Conservation (phyloP, 2,888 invertebrate genomes). For the Ormyrus nitidulus region DNA sequence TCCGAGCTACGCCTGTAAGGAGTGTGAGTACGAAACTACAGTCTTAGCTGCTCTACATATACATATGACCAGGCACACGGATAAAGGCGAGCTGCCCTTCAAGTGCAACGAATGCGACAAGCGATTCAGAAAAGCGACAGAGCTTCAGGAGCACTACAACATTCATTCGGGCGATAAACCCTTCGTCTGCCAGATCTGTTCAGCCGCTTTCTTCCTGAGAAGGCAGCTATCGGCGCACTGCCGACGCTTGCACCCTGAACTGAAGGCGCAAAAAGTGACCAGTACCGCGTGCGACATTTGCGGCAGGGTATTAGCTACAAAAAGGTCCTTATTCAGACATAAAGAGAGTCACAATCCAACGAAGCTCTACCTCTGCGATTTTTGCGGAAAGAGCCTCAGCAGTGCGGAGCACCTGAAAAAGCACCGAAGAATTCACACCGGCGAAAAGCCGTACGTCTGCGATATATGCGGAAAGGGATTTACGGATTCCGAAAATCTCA, state of each 20-base stretch:
- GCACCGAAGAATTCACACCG: conserved; percentile 77
- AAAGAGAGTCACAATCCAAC: conserved; percentile 73
- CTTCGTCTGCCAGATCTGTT: conserved; percentile 69
- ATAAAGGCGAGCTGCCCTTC: conserved; percentile 65
- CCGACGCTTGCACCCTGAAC: conserved; percentile 70
- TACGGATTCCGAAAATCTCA: conserved; percentile 74
- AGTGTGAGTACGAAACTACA: conserved; percentile 74
- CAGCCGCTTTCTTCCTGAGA: conserved; percentile 67
- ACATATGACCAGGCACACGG: conserved; percentile 70
- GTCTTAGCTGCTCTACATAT: conserved; percentile 69
- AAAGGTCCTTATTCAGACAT: conserved; percentile 71
- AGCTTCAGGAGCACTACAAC: conserved; percentile 73
- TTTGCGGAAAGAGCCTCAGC: conserved; percentile 77
- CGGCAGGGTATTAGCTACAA: conserved; percentile 71
- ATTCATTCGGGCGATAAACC: conserved; percentile 73
- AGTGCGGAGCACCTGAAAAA: conserved; percentile 76
- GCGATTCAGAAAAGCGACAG: conserved; percentile 69
- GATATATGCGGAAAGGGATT: conserved; percentile 76
- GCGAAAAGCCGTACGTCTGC: conserved; percentile 77
- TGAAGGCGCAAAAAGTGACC: conserved; percentile 59
- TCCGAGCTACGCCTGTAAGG: conserved; percentile 72
- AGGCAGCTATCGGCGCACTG: conserved; percentile 72
- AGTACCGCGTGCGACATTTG: conserved; percentile 69
- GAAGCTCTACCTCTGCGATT: conserved; percentile 75
- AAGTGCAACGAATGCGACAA: conserved; percentile 72